Evolutionary conservation across 1,140 invertebrate species (phyloP).

Genomic region (Cataglyphis hispanica): DNA sequence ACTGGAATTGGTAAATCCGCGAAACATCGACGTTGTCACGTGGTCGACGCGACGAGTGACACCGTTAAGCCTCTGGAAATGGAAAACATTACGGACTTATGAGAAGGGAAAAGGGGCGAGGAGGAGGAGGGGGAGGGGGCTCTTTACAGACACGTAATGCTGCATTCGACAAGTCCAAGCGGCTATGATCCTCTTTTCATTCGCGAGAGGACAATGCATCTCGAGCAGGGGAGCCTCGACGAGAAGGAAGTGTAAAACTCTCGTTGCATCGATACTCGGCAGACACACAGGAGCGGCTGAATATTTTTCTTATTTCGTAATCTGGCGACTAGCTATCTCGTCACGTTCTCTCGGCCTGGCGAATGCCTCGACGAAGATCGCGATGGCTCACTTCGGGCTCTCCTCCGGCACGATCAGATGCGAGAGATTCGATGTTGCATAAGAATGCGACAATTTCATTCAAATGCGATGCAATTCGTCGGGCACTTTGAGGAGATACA

Average conservation of each 20-base stretch:
- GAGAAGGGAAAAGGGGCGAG: neutral
- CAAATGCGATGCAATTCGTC: slow-evolving; percentile 11
- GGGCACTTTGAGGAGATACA: neutral
- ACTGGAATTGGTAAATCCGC: slow-evolving; percentile 29
- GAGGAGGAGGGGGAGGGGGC: neutral
- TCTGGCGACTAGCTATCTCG: slow-evolving; percentile 59
- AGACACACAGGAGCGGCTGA: neutral
- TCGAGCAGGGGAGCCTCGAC: neutral
- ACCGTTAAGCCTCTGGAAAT: slow-evolving; percentile 36
- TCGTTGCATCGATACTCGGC: slow-evolving; percentile 49
- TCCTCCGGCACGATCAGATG: neutral
- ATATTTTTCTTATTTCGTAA: slow-evolving; percentile 55
- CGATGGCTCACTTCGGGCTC: neutral
- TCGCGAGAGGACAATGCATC: slow-evolving; percentile 37
- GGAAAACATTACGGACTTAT: slow-evolving; percentile 56
- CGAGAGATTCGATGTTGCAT: neutral
- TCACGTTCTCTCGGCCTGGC: slow-evolving; percentile 60
- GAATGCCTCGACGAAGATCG: slow-evolving; percentile 2
- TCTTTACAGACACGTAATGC: slow-evolving; percentile 11
- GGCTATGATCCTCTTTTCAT: slow-evolving; percentile 49
- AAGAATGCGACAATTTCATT: neutral
- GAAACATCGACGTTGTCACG: slow-evolving; percentile 17
- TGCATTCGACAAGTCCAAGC: neutral
- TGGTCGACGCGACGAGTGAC: slow-evolving; percentile 11
- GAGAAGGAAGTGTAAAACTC: slow-evolving; percentile 12